Base-by-base conservation (phyloP, 30 jellyfish, hydroid and myxozoan species). In the Chrysaora quinquecirrha region DNA sequence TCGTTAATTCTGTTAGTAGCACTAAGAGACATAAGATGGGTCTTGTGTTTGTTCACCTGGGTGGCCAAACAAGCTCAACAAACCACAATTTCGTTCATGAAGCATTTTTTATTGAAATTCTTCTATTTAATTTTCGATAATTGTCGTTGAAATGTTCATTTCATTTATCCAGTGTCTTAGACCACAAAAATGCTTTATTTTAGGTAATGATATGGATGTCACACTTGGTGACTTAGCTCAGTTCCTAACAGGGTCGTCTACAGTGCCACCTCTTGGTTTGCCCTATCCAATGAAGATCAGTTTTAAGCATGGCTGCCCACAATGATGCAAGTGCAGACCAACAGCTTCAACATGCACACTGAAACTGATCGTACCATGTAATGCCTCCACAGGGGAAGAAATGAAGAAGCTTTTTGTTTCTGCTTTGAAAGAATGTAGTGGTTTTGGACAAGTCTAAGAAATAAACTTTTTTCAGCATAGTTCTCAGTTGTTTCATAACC, bases 261-360 rank as follows among this genome's bases (percentile, higher is more conserved):
- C 80, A 30, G 22, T 67, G 52, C 80, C 80, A 23, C 63, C 58
- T 7, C 80, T 67, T 67, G 80, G 80, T 32, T 64, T 67, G 22
- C 80, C 72, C 48, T 30, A 22, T 31, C 20, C 64, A 2, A 43
- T 19, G 16, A 31, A 27, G 16, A 69, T 77, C 29, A 32, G 31
- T 16, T 77, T 77, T 48, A 34, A 32, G 16, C 89, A 60, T 77
- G 80, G 65, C 34, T 54, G 89, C 65, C 29, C 23, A 1, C 2
- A 28, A 16, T 68, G 71, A 7, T 77, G 89, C 70, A 46, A 77
- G 12, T 77, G 89, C 30, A 77, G 78, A 64, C 89, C 89, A 34
- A 60, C 89, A 0, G 81, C 71, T n/a, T 77, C 89, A 19, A 77
- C 71, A 19, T 56, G 89, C 32, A 23, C 77, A 27, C 49, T 77